These are phyloP conservation scores for Scaptodrosophila lebanonensis DNA, from an alignment of 1,140 invertebrate species.

Conservation along the genomic window DNA sequence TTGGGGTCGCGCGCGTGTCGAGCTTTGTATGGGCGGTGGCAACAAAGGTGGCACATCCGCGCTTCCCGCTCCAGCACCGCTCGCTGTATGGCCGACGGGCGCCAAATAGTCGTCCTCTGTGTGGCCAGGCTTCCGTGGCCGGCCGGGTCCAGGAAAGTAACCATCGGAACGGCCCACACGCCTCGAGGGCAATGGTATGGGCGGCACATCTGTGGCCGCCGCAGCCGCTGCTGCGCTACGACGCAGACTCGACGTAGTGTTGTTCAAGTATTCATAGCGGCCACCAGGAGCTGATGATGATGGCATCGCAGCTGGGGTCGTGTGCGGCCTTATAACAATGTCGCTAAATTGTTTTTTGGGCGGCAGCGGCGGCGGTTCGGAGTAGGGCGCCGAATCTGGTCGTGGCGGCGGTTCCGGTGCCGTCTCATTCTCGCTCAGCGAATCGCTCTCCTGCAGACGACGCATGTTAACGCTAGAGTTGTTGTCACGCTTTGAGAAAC, in stretches of 20 bases:
- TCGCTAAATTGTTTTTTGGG: conserved; percentile 85
- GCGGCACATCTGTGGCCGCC: conserved; percentile 77
- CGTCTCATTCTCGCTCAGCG: conserved; percentile 77
- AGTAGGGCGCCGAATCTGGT: conserved; percentile 78
- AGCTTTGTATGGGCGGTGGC: conserved; percentile 58
- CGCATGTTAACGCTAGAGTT: conserved; percentile 76
- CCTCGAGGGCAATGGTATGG: conserved; percentile 81
- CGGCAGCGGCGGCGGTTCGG: conserved; percentile 88
- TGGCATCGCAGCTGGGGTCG: conserved; percentile 21
- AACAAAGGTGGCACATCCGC: conserved; percentile 52
- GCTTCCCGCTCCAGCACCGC: conserved; percentile 51
- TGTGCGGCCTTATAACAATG: conserved; percentile 76
- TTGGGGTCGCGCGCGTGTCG: conserved; percentile 46
- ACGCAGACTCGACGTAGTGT: conserved; percentile 20
- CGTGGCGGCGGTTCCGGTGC: conserved; percentile 85
- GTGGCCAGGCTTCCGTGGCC: conserved; percentile 77
- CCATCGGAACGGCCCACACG: conserved; percentile 79
- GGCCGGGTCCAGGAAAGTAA: conserved; percentile 77
- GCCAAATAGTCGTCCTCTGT: conserved; percentile 83
- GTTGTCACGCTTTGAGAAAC: conserved; percentile 66
- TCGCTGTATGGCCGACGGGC: conserved; percentile 68
- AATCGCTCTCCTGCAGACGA: conserved; percentile 74
- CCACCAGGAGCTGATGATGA: conserved; percentile 18
- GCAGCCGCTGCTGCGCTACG: conserved; percentile 8
- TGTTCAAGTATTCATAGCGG: conserved; percentile 61